Evolutionary conservation across 2,888 invertebrate species (phyloP).

Genomic region (Platerodrilus igneus): DNA sequence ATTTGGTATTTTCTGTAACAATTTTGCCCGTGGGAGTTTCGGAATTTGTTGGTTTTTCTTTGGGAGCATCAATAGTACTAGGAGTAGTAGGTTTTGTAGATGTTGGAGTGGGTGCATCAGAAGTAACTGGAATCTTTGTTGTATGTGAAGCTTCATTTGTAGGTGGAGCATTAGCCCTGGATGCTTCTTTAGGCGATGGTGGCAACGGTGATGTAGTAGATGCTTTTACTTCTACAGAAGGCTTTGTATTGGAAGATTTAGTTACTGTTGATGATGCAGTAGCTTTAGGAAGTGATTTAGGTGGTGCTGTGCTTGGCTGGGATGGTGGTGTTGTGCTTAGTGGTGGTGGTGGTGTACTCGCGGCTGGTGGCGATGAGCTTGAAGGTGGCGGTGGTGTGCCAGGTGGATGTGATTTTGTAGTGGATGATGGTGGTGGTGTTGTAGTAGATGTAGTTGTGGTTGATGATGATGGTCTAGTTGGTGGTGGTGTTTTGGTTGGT

Average conservation of each 20-base stretch:
- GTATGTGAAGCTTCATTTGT: slow-evolving; percentile 10
- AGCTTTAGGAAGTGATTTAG: slow-evolving; percentile 3
- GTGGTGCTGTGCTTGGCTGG: slow-evolving; percentile 1
- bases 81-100: slow-evolving; percentile 20
- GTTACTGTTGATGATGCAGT: slow-evolving; percentile 16
- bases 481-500: slow-evolving; percentile 13
- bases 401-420: slow-evolving; percentile 10
- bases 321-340: not conserved
- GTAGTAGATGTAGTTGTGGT: slow-evolving; percentile 13
- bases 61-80: slow-evolving; percentile 12
- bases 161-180: slow-evolving; percentile 6
- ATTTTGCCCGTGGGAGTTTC: too few species aligned
- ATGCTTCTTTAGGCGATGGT: slow-evolving; percentile 11
- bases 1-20: too few species aligned
- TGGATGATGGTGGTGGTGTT: slow-evolving; percentile 5
- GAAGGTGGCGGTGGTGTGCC: slow-evolving; percentile 12
- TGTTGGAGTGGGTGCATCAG: slow-evolving; percentile 10
- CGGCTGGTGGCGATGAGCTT: slow-evolving; percentile 15
- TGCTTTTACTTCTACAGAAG: slow-evolving; percentile 21
- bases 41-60: slow-evolving; percentile 9
- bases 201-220: slow-evolving; percentile 8
- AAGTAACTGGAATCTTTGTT: slow-evolving; percentile 6
- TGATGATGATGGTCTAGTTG: slow-evolving; percentile 11
- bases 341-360: slow-evolving; percentile 11
- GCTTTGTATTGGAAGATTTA: slow-evolving; percentile 29